Evolutionary conservation across 1,140 invertebrate species (phyloP).

Genomic region (Arion vulgaris): DNA sequence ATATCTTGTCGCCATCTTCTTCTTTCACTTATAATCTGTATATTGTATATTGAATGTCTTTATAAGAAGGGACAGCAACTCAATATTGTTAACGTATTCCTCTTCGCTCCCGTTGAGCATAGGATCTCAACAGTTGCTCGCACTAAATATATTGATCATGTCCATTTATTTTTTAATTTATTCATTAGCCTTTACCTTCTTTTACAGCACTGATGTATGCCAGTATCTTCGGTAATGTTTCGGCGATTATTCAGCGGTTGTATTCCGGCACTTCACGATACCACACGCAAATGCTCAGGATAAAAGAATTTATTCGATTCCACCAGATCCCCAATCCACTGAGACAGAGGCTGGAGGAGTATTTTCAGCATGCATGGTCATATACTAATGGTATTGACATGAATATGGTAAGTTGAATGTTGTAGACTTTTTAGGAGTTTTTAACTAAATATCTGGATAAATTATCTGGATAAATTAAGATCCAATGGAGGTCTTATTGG

Average conservation of each 20-base stretch:
- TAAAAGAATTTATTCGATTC: slow-evolving; percentile 98
- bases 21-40: too few species aligned
- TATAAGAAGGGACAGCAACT: too few species aligned
- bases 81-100: too few species aligned
- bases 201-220: slow-evolving; percentile 97
- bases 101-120: too few species aligned
- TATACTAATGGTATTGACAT: slow-evolving; percentile 99
- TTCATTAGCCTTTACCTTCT: slow-evolving; percentile 41
- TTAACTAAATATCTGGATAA: not conserved
- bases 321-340: slow-evolving; percentile 98
- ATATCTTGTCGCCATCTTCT: too few species aligned
- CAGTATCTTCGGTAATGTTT: slow-evolving; percentile 99
- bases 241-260: slow-evolving; percentile 97
- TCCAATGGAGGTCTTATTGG: not conserved
- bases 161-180: too few species aligned
- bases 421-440: too few species aligned
- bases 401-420: slow-evolving; percentile 82
- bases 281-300: slow-evolving; percentile 95
- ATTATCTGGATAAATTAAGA: not conserved
- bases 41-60: too few species aligned
- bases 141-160: too few species aligned
- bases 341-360: slow-evolving; percentile 96
- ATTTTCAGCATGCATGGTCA: slow-evolving; percentile 99
- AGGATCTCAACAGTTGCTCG: too few species aligned
- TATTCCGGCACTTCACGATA: slow-evolving; percentile 98